Evolutionary conservation across 2,888 invertebrate species (phyloP).

Genomic region (Melitaea athalia): DNA sequence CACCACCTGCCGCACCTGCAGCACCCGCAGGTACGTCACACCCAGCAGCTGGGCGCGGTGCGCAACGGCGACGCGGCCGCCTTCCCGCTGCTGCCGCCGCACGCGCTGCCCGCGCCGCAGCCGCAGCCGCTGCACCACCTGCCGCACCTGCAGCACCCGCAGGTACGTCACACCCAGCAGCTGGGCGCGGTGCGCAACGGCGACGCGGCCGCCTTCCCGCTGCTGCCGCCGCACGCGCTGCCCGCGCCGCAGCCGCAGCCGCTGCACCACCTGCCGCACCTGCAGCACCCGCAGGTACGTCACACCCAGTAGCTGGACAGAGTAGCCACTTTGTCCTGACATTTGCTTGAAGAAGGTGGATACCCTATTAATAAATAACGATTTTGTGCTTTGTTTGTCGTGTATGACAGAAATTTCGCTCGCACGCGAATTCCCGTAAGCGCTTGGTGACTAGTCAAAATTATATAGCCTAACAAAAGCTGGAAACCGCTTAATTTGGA

Average conservation of each 20-base stretch:
- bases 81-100: slow-evolving; percentile 75
- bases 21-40: slow-evolving; percentile 74
- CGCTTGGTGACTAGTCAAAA: no score
- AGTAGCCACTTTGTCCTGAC: no score
- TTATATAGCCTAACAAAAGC: no score
- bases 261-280: slow-evolving; percentile 72
- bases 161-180: no score
- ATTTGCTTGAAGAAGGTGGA: no score
- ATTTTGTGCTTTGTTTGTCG: no score
- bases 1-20: slow-evolving; percentile 73
- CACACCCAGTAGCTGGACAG: no score
- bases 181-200: slow-evolving; percentile 74
- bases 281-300: slow-evolving; percentile 53
- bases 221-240: slow-evolving; percentile 73
- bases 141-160: slow-evolving; percentile 74
- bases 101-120: slow-evolving; percentile 69
- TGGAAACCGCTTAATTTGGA: no score
- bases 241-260: slow-evolving; percentile 71
- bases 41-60: slow-evolving; percentile 65
- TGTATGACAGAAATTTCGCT: no score
- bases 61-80: slow-evolving; percentile 74
- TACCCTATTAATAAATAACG: no score
- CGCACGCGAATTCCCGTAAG: no score
- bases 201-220: slow-evolving; percentile 72
- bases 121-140: slow-evolving; percentile 74